A percentile compares a stretch with the other conserved stretches of the same genome.
Evolutionary conservation across 2,797 vertebrate genomes (phyloP).

Genomic region (Pteronotus mesoamericanus): DNA sequence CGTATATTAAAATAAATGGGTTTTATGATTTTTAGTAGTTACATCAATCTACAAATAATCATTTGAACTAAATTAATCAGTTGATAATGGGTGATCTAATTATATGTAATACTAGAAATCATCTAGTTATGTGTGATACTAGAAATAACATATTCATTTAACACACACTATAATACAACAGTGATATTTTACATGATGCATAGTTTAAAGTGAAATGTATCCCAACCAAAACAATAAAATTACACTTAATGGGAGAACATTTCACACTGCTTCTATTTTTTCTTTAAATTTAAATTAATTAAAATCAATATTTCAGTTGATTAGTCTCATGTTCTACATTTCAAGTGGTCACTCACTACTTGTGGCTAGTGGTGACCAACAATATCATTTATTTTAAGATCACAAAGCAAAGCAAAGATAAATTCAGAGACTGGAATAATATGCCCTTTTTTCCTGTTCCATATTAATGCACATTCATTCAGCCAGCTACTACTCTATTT

Average conservation of each 20-base stretch:
- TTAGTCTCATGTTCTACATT: neutral
- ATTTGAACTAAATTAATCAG: neutral
- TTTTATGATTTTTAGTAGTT: neutral
- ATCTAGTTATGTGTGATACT: neutral
- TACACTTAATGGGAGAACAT: neutral
- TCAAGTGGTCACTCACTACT: neutral
- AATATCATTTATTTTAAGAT: neutral
- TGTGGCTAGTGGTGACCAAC: neutral
- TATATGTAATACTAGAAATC: neutral
- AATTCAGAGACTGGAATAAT: neutral
- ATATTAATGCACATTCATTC: neutral
- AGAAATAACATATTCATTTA: neutral
- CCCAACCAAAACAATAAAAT: neutral
- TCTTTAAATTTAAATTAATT: neutral
- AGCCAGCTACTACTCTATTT: neutral
- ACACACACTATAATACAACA: neutral
- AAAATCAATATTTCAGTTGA: neutral
- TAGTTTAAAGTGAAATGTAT: neutral
- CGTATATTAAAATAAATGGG: neutral
- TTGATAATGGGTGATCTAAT: neutral
- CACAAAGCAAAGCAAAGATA: neutral
- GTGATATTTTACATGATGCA: neutral
- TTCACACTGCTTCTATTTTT: neutral
- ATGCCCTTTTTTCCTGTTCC: neutral
- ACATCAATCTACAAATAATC: neutral